These are phyloP conservation scores for Cataglyphis hispanica DNA, from an alignment of 1,140 invertebrate species.

Conservation along the genomic window DNA sequence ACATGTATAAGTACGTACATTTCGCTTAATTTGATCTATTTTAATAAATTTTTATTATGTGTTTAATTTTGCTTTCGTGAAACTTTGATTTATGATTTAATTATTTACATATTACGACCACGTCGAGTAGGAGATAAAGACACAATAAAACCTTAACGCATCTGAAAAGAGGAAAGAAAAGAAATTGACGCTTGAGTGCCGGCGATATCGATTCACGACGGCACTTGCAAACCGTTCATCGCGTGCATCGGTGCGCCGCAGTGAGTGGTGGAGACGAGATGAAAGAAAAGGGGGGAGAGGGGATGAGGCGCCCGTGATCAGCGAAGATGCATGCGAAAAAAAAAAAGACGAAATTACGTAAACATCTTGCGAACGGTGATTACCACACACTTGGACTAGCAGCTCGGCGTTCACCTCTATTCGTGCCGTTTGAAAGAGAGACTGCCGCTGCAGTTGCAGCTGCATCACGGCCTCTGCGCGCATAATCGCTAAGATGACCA, in stretches of 20 bases:
- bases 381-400: conserved; percentile 76
- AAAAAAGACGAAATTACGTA: conserved; percentile 81
- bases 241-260: conserved; percentile 67
- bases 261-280: conserved; percentile 56
- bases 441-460: not conserved
- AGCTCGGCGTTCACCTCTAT: conserved; percentile 76
- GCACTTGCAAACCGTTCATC: conserved; percentile 71
- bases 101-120: not conserved
- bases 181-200: conserved; percentile 21
- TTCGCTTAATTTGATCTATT: conserved; percentile 3
- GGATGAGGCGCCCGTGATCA: conserved; percentile 66
- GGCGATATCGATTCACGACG: conserved; percentile 65
- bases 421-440: conserved; percentile 63
- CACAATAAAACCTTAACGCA: not conserved
- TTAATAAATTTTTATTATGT: not conserved
- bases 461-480: conserved; percentile 45
- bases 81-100: not conserved
- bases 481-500: conserved; percentile 52
- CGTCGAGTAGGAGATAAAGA: not conserved
- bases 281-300: conserved; percentile 19
- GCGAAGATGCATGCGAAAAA: conserved; percentile 78
- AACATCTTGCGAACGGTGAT: conserved; percentile 82
- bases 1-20: not conserved
- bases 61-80: not conserved
- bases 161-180: not conserved